Evolutionary conservation across 2,113 vertebrate species (phyloP), one percentile per base, ranked within the genome.

Genomic region (Porphyrio hochstetteri): DNA sequence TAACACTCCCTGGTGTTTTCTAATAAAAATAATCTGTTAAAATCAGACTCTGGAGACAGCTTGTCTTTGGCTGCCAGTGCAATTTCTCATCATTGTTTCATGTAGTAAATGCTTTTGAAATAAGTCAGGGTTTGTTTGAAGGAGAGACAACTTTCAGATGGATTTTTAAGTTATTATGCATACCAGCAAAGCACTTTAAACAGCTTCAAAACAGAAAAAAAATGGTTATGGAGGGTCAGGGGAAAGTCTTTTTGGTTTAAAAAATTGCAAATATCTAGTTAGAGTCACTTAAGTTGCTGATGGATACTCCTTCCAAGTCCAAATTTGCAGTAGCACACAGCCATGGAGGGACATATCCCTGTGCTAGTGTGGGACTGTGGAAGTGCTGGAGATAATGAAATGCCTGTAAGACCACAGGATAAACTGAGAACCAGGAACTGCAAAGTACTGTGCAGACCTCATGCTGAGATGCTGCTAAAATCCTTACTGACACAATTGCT

Each of bases 1-100:
- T 63, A 83, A 57, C 55, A 24, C 70, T 91, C 91, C 70, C 75
- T 7, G 8, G 79, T 93, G 89, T 85, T 94, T 92, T 82, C 84
- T 94, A 97, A 95, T 95, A 95, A 95, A 95, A 91, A 93, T 91
- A 95, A 96, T 90, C 93, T 83, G 85, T 63, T 94, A 86, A 88
- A 90, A 93, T 96, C 87, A 70, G 75, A 33, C 87, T 80, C 90
- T 67, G 68, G 72, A 90, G 92, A 92, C 78, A 91, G 78, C 87
- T 90, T 92, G 85, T 74, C 87, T 96, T 95, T 72, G 70, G 28
- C 78, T 96, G 67, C 60, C 61, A 72, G 40, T 46, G 71, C 50
- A 64, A 88, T 95, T 94, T 88, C 52, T 74, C 81, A 46, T 88
- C 67, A 61, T 50, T 40, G 42, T 80, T 94, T 88, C 82, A 77